Conservation (phyloP, 2,888 invertebrate species). For the Nezara viridula region DNA sequence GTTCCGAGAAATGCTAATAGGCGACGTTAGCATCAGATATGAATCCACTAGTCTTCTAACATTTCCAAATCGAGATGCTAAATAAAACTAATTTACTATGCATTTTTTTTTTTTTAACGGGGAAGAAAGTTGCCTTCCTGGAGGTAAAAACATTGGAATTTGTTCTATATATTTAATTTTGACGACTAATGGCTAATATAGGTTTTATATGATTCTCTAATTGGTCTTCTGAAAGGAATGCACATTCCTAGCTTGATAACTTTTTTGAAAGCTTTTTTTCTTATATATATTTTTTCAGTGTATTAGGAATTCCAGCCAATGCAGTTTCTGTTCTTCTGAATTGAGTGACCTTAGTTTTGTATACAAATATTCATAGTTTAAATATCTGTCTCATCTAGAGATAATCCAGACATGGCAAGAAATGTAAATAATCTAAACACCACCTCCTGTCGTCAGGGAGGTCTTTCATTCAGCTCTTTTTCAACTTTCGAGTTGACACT, state of each 20-base stretch:
- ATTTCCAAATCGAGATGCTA: constrained; percentile 10
- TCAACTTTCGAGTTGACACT: too few relatives aligned
- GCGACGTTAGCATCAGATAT: constrained; percentile 18
- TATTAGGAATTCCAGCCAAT: neutral
- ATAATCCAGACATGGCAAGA: neutral
- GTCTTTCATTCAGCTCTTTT: neutral
- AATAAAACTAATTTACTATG: constrained; percentile 13
- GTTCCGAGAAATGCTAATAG: constrained; percentile 43
- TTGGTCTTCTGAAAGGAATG: neutral
- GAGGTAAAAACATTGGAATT: constrained; percentile 12
- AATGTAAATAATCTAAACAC: neutral
- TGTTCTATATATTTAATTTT: constrained; percentile 42
- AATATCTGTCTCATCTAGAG: neutral
- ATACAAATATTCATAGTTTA: neutral
- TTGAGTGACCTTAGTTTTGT: neutral
- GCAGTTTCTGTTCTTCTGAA: neutral
- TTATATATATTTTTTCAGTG: neutral
- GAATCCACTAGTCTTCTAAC: constrained; percentile 13
- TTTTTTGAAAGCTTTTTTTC: constrained; percentile 5
- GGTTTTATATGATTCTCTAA: constrained; percentile 17
- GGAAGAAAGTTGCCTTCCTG: neutral
- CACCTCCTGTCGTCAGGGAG: too few relatives aligned
- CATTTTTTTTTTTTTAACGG: neutral
- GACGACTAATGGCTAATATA: constrained; percentile 24
- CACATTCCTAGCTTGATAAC: constrained; percentile 17